A percentile compares a stretch with the other conserved stretches of the same genome.
phyloP scores from a whole-genome alignment of 2,113 vertebrate genomes.

The Haemorhous mexicanus region DNA sequence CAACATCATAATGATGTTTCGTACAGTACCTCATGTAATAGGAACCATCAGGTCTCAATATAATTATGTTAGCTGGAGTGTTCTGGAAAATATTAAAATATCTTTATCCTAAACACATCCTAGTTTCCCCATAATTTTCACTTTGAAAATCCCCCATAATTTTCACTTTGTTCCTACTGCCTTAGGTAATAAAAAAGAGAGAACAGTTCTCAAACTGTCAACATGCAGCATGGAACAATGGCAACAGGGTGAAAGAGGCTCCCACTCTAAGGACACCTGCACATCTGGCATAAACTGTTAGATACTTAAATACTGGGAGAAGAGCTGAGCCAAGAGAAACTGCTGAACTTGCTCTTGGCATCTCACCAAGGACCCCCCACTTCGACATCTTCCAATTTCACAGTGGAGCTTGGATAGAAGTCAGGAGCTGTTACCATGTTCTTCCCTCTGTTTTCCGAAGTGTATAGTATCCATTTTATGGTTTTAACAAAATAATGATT shows the following conservation, averaged over 20 bases:
- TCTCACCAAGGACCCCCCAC: not conserved
- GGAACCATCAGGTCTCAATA: not conserved
- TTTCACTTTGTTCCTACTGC: not conserved
- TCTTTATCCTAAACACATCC: not conserved
- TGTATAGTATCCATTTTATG: not conserved
- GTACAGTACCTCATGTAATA: not conserved
- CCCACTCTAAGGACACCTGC: not conserved
- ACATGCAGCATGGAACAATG: not conserved
- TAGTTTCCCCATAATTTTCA: not conserved
- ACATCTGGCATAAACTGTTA: not conserved
- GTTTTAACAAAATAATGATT: not conserved
- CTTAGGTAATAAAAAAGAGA: not conserved
- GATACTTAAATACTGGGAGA: not conserved
- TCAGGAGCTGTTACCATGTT: not conserved
- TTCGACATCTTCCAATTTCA: accelerated
- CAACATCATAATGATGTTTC: not conserved
- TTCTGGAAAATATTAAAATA: not conserved
- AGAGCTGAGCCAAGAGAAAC: not conserved
- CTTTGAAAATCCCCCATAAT: not conserved
- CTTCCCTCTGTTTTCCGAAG: not conserved
- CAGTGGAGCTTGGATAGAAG: not conserved
- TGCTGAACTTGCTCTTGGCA: not conserved
- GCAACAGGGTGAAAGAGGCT: not conserved
- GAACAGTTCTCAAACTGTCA: not conserved
- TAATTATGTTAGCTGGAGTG: not conserved